Evolutionary conservation across 2,113 vertebrate genomes (phyloP).

Genomic region (Geothlypis trichas): DNA sequence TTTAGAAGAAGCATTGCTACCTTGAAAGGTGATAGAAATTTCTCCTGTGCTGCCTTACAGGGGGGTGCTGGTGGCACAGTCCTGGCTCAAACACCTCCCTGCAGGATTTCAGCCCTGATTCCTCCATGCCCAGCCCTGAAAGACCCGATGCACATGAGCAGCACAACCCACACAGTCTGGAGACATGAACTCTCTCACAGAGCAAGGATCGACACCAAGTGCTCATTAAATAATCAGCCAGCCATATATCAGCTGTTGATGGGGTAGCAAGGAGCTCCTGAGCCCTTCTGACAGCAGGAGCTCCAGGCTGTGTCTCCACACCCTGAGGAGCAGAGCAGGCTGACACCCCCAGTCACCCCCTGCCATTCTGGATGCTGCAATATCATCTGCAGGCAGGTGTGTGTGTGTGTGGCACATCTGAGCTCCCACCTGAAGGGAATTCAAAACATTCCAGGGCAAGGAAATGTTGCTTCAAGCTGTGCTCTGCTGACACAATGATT

Average conservation of each 20-base stretch:
- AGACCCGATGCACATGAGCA: rapidly evolving
- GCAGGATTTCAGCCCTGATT: neutral
- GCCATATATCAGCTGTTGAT: neutral
- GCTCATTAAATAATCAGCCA: neutral
- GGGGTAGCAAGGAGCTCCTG: neutral
- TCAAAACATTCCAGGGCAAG: neutral
- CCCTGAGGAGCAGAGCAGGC: neutral
- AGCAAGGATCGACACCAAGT: neutral
- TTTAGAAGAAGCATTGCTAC: neutral
- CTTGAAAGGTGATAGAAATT: neutral
- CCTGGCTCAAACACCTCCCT: neutral
- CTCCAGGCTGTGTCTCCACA: neutral
- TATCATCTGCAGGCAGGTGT: neutral
- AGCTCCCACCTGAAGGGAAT: constrained; percentile 4
- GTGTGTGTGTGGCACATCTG: neutral
- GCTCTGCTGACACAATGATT: constrained; percentile 6
- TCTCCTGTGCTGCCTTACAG: neutral
- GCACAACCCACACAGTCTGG: neutral
- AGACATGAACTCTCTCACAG: neutral
- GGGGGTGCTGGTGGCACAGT: neutral
- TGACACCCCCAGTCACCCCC: neutral
- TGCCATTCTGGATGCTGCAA: neutral
- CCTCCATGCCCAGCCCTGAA: neutral
- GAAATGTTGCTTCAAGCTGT: neutral
- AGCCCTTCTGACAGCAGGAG: neutral